Percentiles rank a stretch among this genome's conserved stretches.
These are phyloP conservation scores for Scytalopus superciliaris DNA, from an alignment of 2,113 vertebrate species.

Conservation along the genomic window DNA sequence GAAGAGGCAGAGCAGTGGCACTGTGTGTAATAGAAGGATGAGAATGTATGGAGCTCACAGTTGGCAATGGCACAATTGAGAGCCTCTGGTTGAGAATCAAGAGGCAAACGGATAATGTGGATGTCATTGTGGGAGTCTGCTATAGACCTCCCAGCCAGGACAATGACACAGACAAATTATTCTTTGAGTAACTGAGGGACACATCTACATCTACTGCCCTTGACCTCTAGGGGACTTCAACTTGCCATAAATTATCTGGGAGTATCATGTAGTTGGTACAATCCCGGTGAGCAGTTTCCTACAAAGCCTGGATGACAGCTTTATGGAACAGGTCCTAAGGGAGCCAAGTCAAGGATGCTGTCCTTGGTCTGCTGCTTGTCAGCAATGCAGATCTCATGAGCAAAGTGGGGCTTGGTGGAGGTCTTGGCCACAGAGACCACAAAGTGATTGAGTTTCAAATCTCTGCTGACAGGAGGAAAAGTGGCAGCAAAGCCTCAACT, in stretches of 20 bases:
- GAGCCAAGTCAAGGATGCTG: not conserved
- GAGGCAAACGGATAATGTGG: not conserved
- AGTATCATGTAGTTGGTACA: not conserved
- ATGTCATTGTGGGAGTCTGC: not conserved
- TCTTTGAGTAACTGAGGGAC: not conserved
- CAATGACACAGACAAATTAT: not conserved
- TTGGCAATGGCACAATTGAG: not conserved
- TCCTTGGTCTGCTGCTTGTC: not conserved
- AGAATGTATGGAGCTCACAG: not conserved
- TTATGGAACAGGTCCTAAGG: not conserved
- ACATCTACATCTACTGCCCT: not conserved
- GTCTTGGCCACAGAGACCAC: no score
- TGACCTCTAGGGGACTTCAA: not conserved
- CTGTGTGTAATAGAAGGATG: not conserved
- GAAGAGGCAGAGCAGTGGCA: not conserved
- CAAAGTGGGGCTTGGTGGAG: no score
- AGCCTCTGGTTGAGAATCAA: not conserved
- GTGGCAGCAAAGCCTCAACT: no score
- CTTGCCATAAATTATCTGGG: not conserved
- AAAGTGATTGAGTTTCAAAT: no score
- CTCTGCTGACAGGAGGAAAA: no score
- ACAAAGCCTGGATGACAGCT: not conserved
- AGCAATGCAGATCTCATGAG: no score
- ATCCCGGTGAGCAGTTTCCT: not conserved
- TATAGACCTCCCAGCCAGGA: not conserved